These are phyloP conservation scores for Vimba vimba DNA, from an alignment of 2,113 vertebrate species.

Conservation along the genomic window DNA sequence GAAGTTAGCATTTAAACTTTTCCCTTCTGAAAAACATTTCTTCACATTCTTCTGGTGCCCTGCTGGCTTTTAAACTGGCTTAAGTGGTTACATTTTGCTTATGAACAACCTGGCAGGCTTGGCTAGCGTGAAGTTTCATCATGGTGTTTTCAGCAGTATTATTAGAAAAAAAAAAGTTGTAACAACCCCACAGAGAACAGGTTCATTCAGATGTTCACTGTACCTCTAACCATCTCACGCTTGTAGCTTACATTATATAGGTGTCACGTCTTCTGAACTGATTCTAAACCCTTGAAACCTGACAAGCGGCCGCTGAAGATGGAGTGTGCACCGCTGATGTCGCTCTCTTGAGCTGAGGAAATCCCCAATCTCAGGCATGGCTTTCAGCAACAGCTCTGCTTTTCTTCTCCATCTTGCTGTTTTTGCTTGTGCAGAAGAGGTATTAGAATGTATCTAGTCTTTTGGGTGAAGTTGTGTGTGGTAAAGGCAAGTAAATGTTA, in stretches of 20 bases:
- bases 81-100: neutral
- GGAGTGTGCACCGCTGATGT: neutral
- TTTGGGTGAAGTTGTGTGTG: neutral
- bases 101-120: neutral
- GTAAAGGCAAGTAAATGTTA: neutral
- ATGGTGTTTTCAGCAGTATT: neutral
- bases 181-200: neutral
- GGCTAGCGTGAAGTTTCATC: neutral
- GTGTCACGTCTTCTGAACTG: neutral
- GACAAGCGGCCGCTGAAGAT: neutral
- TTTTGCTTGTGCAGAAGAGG: neutral
- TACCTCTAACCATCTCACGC: neutral
- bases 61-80: neutral
- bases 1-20: neutral
- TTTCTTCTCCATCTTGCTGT: neutral
- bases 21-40: neutral
- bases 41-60: neutral
- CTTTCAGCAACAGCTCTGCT: neutral
- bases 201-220: neutral
- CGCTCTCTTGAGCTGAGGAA: slow-evolving; percentile 19
- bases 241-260: neutral
- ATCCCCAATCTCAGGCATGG: slow-evolving; percentile 11
- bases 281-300: slow-evolving; percentile 5
- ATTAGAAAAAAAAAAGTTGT: neutral
- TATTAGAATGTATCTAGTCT: neutral